A percentile compares a stretch with the other conserved stretches of the same genome.
These are phyloP conservation scores for Drosophila carrolli DNA, from an alignment of 1,140 invertebrate species.

Conservation along the genomic window DNA sequence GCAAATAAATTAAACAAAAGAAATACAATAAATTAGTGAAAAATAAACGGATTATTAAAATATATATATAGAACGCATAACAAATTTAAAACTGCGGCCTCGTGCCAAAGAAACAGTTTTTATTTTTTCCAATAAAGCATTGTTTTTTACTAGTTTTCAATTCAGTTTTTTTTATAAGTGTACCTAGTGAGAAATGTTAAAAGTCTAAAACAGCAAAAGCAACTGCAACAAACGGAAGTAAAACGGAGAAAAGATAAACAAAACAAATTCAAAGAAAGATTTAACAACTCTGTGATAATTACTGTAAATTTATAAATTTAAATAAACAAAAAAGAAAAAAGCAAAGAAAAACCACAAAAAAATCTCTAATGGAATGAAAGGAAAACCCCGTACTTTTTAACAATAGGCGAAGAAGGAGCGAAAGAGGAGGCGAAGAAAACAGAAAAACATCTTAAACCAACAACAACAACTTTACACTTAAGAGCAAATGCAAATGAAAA, in stretches of 20 bases:
- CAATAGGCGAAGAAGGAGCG: conserved; percentile 46
- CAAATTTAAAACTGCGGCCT: conserved; percentile 59
- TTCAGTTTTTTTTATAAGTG: conserved; percentile 79
- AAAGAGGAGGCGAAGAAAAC: conserved; percentile 1
- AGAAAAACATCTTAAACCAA: conserved; percentile 62
- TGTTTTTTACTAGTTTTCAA: conserved; percentile 79
- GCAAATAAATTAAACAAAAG: conserved; percentile 60
- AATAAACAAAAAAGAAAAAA: conserved; percentile 56
- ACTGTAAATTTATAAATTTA: conserved; percentile 85
- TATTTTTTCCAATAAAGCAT: conserved; percentile 71
- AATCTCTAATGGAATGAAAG: conserved; percentile 68
- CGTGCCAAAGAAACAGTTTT: conserved; percentile 70
- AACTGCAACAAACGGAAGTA: conserved; percentile 72
- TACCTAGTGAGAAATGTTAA: conserved; percentile 83
- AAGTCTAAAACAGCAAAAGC: conserved; percentile 78
- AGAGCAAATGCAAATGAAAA: conserved; percentile 84
- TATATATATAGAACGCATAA: conserved; percentile 13
- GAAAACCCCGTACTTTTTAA: conserved; percentile 72
- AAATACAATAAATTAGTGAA: conserved; percentile 33
- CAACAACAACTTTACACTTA: conserved; percentile 78
- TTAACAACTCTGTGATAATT: conserved; percentile 85
- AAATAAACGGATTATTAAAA: conserved; percentile 35
- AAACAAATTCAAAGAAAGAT: conserved; percentile 84
- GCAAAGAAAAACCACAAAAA: conserved; percentile 51
- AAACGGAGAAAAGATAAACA: conserved; percentile 62